Evolutionary conservation across 2,888 invertebrate genomes (phyloP).

Genomic region (Drosophila nigricruria): DNA sequence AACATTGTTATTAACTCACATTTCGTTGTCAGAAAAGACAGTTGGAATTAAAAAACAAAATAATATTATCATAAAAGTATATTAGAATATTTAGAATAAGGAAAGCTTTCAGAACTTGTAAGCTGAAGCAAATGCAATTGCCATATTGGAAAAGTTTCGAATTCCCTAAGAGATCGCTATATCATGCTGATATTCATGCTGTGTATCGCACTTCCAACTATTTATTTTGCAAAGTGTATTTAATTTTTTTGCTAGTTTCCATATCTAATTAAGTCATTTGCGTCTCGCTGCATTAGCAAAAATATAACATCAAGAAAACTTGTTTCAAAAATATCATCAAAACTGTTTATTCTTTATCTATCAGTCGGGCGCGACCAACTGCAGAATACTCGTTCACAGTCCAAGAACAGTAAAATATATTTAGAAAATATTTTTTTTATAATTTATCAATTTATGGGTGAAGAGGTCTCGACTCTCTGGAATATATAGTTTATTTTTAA

Average conservation of each 20-base stretch:
- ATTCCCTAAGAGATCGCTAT: background rate
- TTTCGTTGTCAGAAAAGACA: constrained; percentile 10
- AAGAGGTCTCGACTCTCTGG: no score
- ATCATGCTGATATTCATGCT: background rate
- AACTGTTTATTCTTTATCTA: background rate
- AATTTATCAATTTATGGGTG: no score
- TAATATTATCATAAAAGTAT: background rate
- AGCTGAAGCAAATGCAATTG: background rate
- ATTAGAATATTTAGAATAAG: background rate
- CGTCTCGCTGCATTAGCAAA: background rate
- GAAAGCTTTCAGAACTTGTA: background rate
- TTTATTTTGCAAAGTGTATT: background rate
- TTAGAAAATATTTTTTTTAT: background rate
- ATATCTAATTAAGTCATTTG: background rate
- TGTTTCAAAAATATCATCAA: background rate
- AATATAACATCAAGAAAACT: background rate
- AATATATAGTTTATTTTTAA: no score
- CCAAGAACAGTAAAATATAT: background rate
- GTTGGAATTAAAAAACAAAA: background rate
- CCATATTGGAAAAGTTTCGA: background rate
- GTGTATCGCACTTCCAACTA: background rate
- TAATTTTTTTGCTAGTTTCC: background rate
- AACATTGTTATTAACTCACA: constrained; percentile 29
- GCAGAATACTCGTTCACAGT: background rate
- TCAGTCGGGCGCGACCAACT: background rate